Base-by-base conservation (phyloP, 1,140 invertebrate species). In the Amyelois transitella region DNA sequence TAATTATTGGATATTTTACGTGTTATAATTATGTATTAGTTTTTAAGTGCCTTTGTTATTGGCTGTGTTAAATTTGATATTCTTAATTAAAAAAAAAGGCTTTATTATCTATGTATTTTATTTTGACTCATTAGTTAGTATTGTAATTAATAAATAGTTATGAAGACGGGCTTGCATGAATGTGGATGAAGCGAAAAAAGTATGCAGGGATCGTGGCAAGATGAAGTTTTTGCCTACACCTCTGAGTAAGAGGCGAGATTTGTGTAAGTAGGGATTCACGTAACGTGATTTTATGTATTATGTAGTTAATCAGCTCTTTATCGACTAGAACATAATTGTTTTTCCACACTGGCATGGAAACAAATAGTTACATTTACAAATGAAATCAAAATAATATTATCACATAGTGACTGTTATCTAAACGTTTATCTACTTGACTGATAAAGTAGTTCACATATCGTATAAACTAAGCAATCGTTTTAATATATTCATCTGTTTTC, bases 31-130 rank as follows among this genome's bases (percentile, higher is more conserved):
- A 38, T 38, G 1, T 14, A 14, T 38, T 57, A 55, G 28, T 43
- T 50, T n/a, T 17, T 49, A 49, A 49, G 47, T 22, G 47, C 47
- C 8, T 49, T 49, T 21, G 8, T 38, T 38, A 38, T 38, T 38
- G 32, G 32, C 32, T 38, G 32, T 38, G 32, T 14, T 38, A 38
- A 38, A 38, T 38, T 38, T 38, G 32, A 14, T 38, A 38, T 38
- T 14, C 17, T 38, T 38, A n/a, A 8, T 14, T 10, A 32, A 38
- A 14, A 14, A 38, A 38, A 38, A 38, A 38, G n/a, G 25, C 25
- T 28, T 38, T 32, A 38, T 14, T 38, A 38, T 38, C 32, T 38
- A 38, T 38, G 32, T 38, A 14, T 38, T 38, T 38, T 38, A 14
- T 14, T 38, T 38, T 4, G 1, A 32, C 3, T 10, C 12, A 6